Base-by-base conservation (phyloP, 2,113 vertebrate genomes). In the Myotis davidii region DNA sequence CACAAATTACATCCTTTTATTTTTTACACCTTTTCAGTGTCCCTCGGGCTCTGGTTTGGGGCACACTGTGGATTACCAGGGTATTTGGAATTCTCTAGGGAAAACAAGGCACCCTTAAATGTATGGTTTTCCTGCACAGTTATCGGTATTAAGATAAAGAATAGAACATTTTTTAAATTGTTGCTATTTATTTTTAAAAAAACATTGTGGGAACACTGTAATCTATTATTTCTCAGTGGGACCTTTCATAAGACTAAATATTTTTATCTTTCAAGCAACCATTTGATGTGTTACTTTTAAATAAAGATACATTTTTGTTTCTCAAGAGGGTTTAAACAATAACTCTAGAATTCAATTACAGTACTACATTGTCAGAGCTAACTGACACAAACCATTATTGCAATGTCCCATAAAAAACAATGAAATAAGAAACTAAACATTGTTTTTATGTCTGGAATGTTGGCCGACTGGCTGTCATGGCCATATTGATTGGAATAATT, bases 241-340 rank as follows among this genome's bases (percentile, higher is more conserved):
- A 83, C 29, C 25, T 87, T 95, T 85, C 54, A 82, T 89, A 82
- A 69, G 34, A 85, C 50, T 76, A 29, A 94, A 88, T n/a, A 72
- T 52, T 92, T 79, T 88, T 94, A 82, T 92, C 61, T 91, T 94
- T 85, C 72, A 94, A 81, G 52, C 23, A 85, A 94, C 85, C 4
- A 64, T 87, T 76, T 81, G 45, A 45, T 76, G 23, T 14, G 34
- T 85, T 88, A 88, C 83, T 88, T 95, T 92, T 72, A 83, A 90
- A 64, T 84, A 86, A 96, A 94, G 45, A 82, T 11, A 84, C 7
- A 23, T 65, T 88, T 93, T 88, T 64, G 52, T 77, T 93, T 89
- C 69, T 95, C 27, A 77, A 77, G 18, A 59, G 42, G 18, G 39
- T 88, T 91, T 92, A 82, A 94, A 94, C 25, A 96, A 56, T 72